These are phyloP conservation scores for Gymnoscopelus microlampas DNA, from an alignment of 2,797 vertebrate species.

Conservation along the genomic window DNA sequence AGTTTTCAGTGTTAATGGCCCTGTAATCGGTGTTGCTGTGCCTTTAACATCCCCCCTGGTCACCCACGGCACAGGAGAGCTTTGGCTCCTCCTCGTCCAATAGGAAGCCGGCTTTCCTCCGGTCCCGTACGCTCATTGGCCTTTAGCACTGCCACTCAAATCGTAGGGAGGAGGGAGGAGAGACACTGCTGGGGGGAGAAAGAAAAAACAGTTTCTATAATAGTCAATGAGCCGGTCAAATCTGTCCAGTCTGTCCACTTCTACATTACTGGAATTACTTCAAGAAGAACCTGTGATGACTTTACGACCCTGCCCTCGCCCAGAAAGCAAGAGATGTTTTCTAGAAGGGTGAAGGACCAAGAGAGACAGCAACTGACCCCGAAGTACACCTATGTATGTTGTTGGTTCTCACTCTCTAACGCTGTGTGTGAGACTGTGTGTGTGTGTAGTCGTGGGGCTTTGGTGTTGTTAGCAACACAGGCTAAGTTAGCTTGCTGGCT, in stretches of 20 bases:
- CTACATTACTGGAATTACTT: slow-evolving; percentile 43
- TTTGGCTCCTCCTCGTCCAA: slow-evolving; percentile 52
- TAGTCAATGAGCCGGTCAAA: slow-evolving; percentile 45
- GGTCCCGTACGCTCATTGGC: slow-evolving; percentile 62
- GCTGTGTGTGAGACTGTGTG: slow-evolving; percentile 17
- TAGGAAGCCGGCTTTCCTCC: slow-evolving; percentile 22
- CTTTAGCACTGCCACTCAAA: slow-evolving; percentile 44
- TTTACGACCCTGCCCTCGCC: slow-evolving; percentile 49
- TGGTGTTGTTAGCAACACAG: slow-evolving; percentile 49
- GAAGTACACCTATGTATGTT: slow-evolving; percentile 82
- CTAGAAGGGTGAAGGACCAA: slow-evolving; percentile 76
- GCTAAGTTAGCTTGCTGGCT: slow-evolving; percentile 51
- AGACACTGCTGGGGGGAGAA: slow-evolving; percentile 24
- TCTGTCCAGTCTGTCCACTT: slow-evolving; percentile 17
- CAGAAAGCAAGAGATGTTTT: slow-evolving; percentile 80
- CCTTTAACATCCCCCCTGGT: slow-evolving; percentile 70
- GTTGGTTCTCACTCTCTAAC: slow-evolving; percentile 11
- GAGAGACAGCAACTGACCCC: slow-evolving; percentile 72
- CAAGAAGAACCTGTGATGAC: slow-evolving; percentile 65
- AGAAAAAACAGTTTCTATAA: slow-evolving; percentile 56
- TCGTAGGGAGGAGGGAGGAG: not conserved
- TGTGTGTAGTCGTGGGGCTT: slow-evolving; percentile 16
- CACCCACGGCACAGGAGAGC: slow-evolving; percentile 8
- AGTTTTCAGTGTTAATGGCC: too few relatives aligned
- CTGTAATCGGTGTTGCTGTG: slow-evolving; percentile 21